Base-by-base conservation (phyloP, 2,113 vertebrate genomes). In the Beaufortia kweichowensis region DNA sequence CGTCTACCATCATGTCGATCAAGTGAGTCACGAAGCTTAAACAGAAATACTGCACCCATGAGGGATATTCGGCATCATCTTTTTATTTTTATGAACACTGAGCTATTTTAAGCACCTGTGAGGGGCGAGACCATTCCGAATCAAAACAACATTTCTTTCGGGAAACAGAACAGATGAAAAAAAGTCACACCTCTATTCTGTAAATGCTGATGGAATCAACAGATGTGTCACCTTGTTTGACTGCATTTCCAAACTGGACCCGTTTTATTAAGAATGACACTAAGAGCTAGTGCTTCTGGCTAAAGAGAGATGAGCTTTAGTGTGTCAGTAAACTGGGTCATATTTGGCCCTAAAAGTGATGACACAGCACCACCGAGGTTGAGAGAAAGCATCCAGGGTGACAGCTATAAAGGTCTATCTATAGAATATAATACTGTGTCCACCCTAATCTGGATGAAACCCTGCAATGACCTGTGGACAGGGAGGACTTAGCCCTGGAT, bases 281-380 rank as follows among this genome's bases (percentile, higher is more conserved):
- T 70, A 64, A 73, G 75, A 43, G 62, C 56, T 57, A 64, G 12
- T 41, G 56, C 62, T 75, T 57, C 39, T 31, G 69, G 81, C 41
- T 79, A 84, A 82, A 81, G 50, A 48, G 43, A 75, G 74, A 85
- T 85, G 71, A 83, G 59, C 80, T 48, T 81, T 71, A 71, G 57
- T 46, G 43, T 80, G 72, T 66, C 59, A 78, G 46, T 77, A 56
- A 85, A 76, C 63, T 84, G 73, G 73, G 78, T 82, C 80, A 85
- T 60, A 66, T 67, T 71, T 59, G 59, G 50, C 48, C 59, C 68
- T 46, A 60, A 75, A 81, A 79, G 67, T 81, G 79, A 83, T 85
- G 84, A 87, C 75, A 70, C 53, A 77, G 79, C 76, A 57, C n/a
- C 29, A 66, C 19, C 15, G 17, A 8, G 33, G 77, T 67, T 50